Evolutionary conservation across 2,888 invertebrate species (phyloP), one percentile per base, ranked within the genome.

Genomic region (Diarsia rubi): DNA sequence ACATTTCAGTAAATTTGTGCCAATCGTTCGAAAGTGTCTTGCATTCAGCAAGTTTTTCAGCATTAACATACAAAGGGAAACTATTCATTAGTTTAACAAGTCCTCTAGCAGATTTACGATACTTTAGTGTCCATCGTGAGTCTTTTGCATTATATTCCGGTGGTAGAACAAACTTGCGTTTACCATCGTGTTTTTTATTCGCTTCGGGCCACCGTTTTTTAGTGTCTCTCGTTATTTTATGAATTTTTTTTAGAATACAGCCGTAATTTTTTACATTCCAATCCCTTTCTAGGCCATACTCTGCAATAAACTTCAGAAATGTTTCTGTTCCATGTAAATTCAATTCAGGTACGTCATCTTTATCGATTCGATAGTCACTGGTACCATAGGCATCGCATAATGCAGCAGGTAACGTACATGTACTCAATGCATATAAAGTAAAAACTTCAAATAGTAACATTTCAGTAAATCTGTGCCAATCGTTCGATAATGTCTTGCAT

Each of bases 101-200:
- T 14, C 44, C 75, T 0, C 14, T n/a, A 59, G 59, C 64, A 52
- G 42, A 19, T 37, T 37, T 37, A 37, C 37, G 37, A 37, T 37
- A 37, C 37, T 37, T 37, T 37, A 37, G 37, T 37, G 75, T 75
- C 75, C 77, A 75, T 31, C 60, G 54, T 8, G 74, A 63, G 52
- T 66, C n/a, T 42, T 27, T 27, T 52, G 24, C 6, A 0, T 64
- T 57, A 3, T 59, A 49, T 27, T 62, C 45, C 8, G 52, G 65
- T 37, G 67, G 27, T 14, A 42, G 2, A 69, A 19, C 27, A 8
- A 27, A 27, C 19, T 57, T 57, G 27, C 27, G 16, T 57, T 57
- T 19, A 62, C 6, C 14, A 42, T 62, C 1, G 16, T 44, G 16
- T 24, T 9, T 8, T n/a, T 42, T 1, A 4, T 24, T 70, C 44